Conservation (phyloP, 2,888 invertebrate species). For the Ypsolopha scabrella region DNA sequence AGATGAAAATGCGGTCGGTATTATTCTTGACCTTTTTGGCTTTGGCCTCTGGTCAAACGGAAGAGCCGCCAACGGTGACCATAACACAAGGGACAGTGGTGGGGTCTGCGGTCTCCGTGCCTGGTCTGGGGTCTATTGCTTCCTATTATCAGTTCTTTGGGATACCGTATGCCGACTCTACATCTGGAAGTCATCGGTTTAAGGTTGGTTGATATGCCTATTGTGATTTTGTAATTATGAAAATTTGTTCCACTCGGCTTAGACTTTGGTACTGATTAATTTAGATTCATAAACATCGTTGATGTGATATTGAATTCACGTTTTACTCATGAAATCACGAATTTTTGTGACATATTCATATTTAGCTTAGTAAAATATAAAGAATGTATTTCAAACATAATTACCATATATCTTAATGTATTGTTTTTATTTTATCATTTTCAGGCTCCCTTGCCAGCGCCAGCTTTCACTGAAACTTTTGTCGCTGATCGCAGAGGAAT, state of each 20-base stretch:
- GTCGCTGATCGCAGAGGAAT: constrained; percentile 36
- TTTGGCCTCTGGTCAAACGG: not conserved
- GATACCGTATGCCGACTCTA: constrained; percentile 53
- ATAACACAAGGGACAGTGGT: constrained; percentile 38
- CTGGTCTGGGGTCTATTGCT: constrained; percentile 14
- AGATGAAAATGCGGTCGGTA: not conserved
- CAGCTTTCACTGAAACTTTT: constrained; percentile 33
- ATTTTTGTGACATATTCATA: no score
- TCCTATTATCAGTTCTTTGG: constrained; percentile 35
- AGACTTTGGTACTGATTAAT: no score
- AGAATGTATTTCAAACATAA: no score
- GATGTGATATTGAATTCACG: no score
- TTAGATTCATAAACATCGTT: not conserved
- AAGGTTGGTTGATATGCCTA: constrained; percentile 33
- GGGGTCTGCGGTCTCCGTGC: constrained; percentile 29
- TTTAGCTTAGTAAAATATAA: no score
- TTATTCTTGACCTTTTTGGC: not conserved
- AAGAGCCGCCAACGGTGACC: constrained; percentile 22
- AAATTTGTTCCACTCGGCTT: not conserved
- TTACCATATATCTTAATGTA: not conserved
- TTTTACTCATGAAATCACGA: no score
- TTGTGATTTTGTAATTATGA: not conserved
- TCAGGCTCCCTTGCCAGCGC: constrained; percentile 47
- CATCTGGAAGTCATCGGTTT: constrained; percentile 44
- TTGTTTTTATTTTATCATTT: constrained; percentile 14